Evolutionary conservation across 2,888 invertebrate species (phyloP).

Genomic region (Helleia helle): DNA sequence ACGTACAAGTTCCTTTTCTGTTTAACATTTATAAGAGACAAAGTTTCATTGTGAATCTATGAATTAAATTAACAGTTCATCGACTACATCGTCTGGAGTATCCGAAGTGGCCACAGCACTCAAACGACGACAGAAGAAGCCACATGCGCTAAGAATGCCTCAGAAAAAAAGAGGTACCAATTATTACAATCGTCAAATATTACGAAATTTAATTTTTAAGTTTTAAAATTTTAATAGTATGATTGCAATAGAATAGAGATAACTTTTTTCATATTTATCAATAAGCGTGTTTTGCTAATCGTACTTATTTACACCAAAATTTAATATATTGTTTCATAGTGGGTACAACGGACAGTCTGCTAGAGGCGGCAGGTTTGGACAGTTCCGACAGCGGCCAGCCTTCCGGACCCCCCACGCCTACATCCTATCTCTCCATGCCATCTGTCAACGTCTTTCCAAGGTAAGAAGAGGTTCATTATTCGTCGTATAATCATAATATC

Average conservation of each 20-base stretch:
- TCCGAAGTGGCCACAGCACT: constrained; percentile 58
- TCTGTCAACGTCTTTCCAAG: constrained; percentile 89
- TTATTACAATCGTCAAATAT: neutral
- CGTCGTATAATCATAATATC: too few species aligned
- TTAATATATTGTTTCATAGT: too few species aligned
- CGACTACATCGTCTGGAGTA: constrained; percentile 57
- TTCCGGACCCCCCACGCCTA: constrained; percentile 74
- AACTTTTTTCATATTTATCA: too few species aligned
- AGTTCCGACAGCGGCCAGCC: constrained; percentile 60
- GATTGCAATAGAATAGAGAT: too few species aligned
- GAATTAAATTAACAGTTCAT: constrained; percentile 37
- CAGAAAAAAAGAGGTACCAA: constrained; percentile 63
- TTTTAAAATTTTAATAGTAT: too few species aligned
- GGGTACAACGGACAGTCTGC: constrained; percentile 59
- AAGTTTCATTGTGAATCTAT: neutral
- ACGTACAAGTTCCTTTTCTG: neutral
- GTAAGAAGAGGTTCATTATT: too few species aligned
- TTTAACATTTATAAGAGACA: neutral
- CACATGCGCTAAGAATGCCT: constrained; percentile 56
- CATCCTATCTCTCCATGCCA: constrained; percentile 89
- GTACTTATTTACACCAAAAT: too few species aligned
- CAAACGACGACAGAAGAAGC: constrained; percentile 55
- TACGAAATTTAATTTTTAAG: too few species aligned
- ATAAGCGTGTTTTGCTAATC: too few species aligned
- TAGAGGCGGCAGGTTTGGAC: constrained; percentile 59